A percentile compares a stretch with the other conserved stretches of the same genome.
Conservation (phyloP, 2,888 invertebrate species). For the Parnassius mnemosyne region DNA sequence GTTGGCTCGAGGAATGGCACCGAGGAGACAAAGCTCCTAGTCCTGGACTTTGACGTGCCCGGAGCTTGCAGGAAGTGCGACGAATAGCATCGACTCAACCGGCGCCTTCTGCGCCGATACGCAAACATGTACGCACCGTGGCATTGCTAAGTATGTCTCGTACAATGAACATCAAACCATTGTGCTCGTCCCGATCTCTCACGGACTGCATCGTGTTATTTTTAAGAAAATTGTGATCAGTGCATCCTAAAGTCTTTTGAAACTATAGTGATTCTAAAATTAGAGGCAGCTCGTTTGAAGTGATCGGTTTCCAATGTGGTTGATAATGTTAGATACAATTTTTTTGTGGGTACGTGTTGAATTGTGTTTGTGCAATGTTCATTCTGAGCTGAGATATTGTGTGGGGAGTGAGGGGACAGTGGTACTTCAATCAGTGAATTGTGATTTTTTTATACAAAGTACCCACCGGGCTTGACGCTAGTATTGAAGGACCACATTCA, state of each 20-base stretch:
- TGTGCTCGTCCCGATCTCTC: background rate
- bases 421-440: slow-evolving; percentile 31
- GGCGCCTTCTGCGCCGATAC: slow-evolving; percentile 70
- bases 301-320: background rate
- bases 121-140: slow-evolving; percentile 72
- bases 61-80: slow-evolving; percentile 82
- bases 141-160: slow-evolving; percentile 49
- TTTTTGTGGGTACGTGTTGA: background rate
- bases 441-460: slow-evolving; percentile 33
- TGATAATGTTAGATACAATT: background rate
- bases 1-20: slow-evolving; percentile 99
- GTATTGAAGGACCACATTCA: slow-evolving; percentile 36
- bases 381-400: background rate
- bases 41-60: slow-evolving; percentile 97
- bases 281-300: background rate
- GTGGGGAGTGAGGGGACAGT: background rate
- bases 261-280: background rate
- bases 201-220: background rate
- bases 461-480: slow-evolving; percentile 36
- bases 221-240: slow-evolving; percentile 6
- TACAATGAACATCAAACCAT: background rate
- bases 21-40: slow-evolving; percentile 98
- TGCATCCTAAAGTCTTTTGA: background rate
- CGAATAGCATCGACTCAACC: slow-evolving; percentile 74
- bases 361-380: background rate